phyloP scores from a whole-genome alignment of 1,140 invertebrate species.

The Caerostris extrusa region DNA sequence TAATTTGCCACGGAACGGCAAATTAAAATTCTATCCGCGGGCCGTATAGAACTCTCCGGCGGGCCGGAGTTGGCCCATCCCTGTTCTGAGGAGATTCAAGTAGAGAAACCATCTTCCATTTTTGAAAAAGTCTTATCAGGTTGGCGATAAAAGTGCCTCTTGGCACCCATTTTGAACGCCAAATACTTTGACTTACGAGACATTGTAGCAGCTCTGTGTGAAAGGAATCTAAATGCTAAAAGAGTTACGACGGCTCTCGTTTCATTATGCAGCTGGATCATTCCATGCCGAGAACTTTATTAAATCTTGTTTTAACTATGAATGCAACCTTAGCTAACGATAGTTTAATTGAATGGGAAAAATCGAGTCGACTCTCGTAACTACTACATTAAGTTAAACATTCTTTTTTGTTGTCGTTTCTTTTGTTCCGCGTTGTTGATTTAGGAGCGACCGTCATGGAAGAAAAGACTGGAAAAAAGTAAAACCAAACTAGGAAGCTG shows the following conservation, averaged over 20 bases:
- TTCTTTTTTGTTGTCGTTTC: not conserved
- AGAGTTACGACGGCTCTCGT: not conserved
- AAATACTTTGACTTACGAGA: not conserved
- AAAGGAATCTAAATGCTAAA: not conserved
- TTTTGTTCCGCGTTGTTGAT: constrained; percentile 4
- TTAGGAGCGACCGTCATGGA: not conserved
- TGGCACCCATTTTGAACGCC: not conserved
- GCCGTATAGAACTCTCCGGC: no score
- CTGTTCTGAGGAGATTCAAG: not conserved
- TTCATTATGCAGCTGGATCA: not conserved
- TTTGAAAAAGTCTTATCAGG: not conserved
- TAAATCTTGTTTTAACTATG: not conserved
- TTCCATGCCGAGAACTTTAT: not conserved
- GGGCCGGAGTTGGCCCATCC: not conserved
- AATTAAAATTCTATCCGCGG: no score
- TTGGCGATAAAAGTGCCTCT: not conserved
- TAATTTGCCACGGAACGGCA: no score
- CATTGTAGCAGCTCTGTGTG: not conserved
- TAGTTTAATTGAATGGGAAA: constrained; percentile 33
- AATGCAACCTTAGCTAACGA: constrained; percentile 29
- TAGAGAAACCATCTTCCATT: not conserved
- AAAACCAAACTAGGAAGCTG: not conserved
- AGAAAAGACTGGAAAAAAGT: not conserved
- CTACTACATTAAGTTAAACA: not conserved
- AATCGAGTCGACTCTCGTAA: not conserved